Conservation (phyloP, 1,140 invertebrate genomes). For the Bombus confusus region DNA sequence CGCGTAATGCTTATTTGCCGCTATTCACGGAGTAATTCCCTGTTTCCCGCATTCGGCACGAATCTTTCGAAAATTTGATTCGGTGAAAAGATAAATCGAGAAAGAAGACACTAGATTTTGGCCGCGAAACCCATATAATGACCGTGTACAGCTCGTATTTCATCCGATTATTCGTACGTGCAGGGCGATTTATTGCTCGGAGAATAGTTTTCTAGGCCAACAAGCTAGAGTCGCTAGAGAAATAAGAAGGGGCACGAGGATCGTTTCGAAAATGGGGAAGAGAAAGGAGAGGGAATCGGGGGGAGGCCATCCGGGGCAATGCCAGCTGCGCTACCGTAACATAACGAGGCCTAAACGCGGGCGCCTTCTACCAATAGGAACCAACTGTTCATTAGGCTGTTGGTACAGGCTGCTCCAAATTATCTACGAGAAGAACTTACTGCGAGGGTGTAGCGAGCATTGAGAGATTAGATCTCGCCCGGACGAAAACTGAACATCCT, state of each 20-base stretch:
- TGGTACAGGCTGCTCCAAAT: conserved; percentile 74
- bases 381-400: conserved; percentile 81
- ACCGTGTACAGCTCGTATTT: conserved; percentile 41
- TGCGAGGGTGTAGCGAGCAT: conserved; percentile 51
- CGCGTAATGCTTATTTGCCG: conserved; percentile 2
- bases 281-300: conserved; percentile 22
- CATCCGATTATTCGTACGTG: conserved; percentile 48
- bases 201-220: conserved; percentile 72
- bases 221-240: conserved; percentile 69
- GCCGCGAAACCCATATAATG: conserved; percentile 37
- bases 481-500: neutral
- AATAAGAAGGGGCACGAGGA: conserved; percentile 73
- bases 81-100: neutral
- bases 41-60: neutral
- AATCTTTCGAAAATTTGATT: neutral
- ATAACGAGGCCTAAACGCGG: conserved; percentile 75
- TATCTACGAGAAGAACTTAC: conserved; percentile 60
- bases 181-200: conserved; percentile 47
- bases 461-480: conserved; percentile 27
- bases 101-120: neutral
- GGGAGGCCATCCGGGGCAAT: conserved; percentile 65
- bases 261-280: conserved; percentile 61
- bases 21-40: neutral
- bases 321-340: conserved; percentile 78
- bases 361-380: conserved; percentile 77